A percentile compares a stretch with the other conserved stretches of the same genome.
These are phyloP conservation scores for Ctenomys sociabilis DNA, from an alignment of 2,113 vertebrate genomes.

Conservation along the genomic window DNA sequence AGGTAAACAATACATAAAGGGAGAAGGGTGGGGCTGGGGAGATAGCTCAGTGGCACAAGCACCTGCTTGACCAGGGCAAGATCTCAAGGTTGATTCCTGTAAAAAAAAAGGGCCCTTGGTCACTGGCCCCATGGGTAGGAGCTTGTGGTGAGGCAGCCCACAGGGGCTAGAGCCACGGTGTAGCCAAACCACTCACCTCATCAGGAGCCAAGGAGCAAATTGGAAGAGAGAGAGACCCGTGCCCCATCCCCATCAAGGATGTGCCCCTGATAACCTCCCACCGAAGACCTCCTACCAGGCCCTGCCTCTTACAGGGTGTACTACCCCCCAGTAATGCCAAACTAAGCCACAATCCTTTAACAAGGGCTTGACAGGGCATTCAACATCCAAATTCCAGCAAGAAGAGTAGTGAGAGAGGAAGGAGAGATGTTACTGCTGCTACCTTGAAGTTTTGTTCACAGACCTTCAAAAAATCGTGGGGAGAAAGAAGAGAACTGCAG, in stretches of 20 bases:
- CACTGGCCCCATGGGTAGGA: neutral
- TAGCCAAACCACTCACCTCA: neutral
- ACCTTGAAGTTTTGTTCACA: neutral
- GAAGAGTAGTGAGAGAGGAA: neutral
- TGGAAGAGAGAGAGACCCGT: neutral
- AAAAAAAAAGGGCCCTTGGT: too few species aligned
- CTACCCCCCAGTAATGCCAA: neutral
- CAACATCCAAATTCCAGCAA: neutral
- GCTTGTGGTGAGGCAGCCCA: neutral
- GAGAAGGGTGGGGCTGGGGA: neutral
- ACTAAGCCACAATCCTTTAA: neutral
- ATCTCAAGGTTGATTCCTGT: too few species aligned
- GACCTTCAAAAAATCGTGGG: neutral
- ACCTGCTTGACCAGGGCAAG: too few species aligned
- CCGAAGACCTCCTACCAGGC: neutral
- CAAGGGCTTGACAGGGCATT: neutral
- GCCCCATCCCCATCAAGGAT: neutral
- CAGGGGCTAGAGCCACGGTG: neutral
- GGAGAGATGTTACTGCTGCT: neutral
- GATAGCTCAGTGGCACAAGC: too few species aligned
- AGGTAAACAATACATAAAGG: neutral
- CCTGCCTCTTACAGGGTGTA: too few species aligned
- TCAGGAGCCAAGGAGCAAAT: neutral
- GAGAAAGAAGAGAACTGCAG: neutral
- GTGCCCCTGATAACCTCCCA: neutral